These are phyloP conservation scores for Linyphia triangularis DNA, from an alignment of 2,888 invertebrate genomes.

Conservation along the genomic window DNA sequence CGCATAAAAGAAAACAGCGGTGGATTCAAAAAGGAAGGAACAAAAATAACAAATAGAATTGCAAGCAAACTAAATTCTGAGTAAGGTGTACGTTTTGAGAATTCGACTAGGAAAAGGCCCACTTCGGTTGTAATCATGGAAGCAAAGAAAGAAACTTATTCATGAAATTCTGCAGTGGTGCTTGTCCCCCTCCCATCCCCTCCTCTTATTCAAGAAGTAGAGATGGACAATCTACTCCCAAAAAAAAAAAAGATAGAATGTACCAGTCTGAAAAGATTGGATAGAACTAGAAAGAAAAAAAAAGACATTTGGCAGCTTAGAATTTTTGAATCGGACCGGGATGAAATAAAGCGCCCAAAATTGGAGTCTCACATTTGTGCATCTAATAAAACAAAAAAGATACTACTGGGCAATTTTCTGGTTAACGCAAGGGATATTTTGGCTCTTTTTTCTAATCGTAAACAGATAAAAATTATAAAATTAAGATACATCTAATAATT, in stretches of 20 bases:
- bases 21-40: not conserved
- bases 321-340: not conserved
- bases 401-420: too few species aligned
- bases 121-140: conserved; percentile 33
- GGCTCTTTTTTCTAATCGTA: too few species aligned
- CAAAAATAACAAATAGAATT: not conserved
- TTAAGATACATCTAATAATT: too few species aligned
- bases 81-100: not conserved
- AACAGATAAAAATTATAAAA: too few species aligned
- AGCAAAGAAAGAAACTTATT: conserved; percentile 49
- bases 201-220: conserved; percentile 22
- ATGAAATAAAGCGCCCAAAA: not conserved
- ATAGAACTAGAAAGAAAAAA: conserved; percentile 18
- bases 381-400: not conserved
- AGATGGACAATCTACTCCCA: conserved; percentile 29
- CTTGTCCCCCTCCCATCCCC: conserved; percentile 17
- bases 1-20: not conserved
- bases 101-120: conserved; percentile 20
- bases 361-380: not conserved
- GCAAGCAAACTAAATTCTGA: not conserved
- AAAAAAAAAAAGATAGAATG: not conserved
- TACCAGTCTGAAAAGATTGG: not conserved
- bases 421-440: too few species aligned
- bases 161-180: conserved; percentile 50
- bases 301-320: not conserved